Conservation (phyloP, 2,113 vertebrate species). For the Aphelocoma coerulescens region DNA sequence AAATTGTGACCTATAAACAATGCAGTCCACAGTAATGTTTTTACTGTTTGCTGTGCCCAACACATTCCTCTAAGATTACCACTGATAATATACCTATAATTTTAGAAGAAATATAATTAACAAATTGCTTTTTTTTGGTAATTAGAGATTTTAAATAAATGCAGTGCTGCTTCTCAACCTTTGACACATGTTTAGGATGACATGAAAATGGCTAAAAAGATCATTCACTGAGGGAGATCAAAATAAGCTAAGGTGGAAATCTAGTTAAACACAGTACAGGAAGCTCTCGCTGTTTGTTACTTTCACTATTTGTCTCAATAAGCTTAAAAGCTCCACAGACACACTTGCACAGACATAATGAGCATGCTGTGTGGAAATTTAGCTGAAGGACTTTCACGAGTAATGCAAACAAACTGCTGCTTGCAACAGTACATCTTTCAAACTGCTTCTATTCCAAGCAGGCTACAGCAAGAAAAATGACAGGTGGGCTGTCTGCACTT, state of each 20-base stretch:
- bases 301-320: slow-evolving; percentile 42
- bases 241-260: not conserved
- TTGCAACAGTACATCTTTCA: slow-evolving; percentile 22
- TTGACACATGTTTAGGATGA: not conserved
- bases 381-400: not conserved
- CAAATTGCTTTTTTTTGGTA: not conserved
- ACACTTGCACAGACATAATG: slow-evolving; percentile 35
- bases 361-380: slow-evolving; percentile 41
- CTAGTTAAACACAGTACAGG: not conserved
- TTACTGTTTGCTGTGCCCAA: not conserved
- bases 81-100: not conserved
- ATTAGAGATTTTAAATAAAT: not conserved
- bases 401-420: not conserved
- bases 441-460: not conserved
- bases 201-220: not conserved
- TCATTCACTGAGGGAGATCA: not conserved
- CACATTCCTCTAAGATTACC: not conserved
- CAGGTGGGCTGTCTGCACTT: not conserved
- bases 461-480: slow-evolving; percentile 20
- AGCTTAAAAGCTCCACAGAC: slow-evolving; percentile 50
- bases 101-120: not conserved
- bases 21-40: not conserved
- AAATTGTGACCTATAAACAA: not conserved
- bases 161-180: not conserved
- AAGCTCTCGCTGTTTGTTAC: not conserved